A percentile compares a stretch with the other conserved stretches of the same genome.
Evolutionary conservation across 2,888 invertebrate genomes (phyloP).

Genomic region (Watsonalla cultraria): DNA sequence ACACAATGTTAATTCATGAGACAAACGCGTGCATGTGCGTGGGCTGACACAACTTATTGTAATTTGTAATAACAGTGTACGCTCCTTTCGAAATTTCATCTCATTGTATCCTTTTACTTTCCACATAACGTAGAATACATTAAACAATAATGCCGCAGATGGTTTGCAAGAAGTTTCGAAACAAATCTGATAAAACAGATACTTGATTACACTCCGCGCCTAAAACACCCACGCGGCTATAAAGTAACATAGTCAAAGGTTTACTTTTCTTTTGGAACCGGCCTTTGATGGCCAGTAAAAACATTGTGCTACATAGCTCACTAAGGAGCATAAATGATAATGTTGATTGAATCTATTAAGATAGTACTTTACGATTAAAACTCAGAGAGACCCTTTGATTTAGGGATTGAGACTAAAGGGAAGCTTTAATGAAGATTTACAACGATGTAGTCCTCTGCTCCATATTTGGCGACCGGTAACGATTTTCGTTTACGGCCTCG

Average conservation of each 20-base stretch:
- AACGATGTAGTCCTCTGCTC: slow-evolving; percentile 25
- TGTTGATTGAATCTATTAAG: slow-evolving; percentile 15
- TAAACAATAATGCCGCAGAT: slow-evolving; percentile 27
- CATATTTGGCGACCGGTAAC: slow-evolving; percentile 48
- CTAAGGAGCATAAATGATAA: slow-evolving; percentile 19
- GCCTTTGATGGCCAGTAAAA: slow-evolving; percentile 28
- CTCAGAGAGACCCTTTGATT: not conserved
- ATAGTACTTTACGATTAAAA: not conserved
- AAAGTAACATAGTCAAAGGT: slow-evolving; percentile 26
- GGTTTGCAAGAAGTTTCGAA: slow-evolving; percentile 38
- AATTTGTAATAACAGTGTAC: slow-evolving; percentile 36
- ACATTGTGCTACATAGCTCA: slow-evolving; percentile 25
- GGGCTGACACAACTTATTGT: slow-evolving; percentile 35
- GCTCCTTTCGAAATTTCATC: slow-evolving; percentile 31
- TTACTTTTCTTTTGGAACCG: slow-evolving; percentile 34
- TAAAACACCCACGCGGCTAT: slow-evolving; percentile 38
- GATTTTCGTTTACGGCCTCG: slow-evolving; percentile 61
- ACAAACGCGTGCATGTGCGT: slow-evolving; percentile 25
- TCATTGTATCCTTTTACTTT: slow-evolving; percentile 29
- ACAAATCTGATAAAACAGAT: slow-evolving; percentile 39
- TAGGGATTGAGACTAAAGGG: not conserved
- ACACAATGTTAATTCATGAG: slow-evolving; percentile 30
- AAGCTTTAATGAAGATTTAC: not conserved
- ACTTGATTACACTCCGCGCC: slow-evolving; percentile 33
- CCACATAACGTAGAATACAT: slow-evolving; percentile 27